phyloP scores from a whole-genome alignment of 2,888 invertebrate genomes.

The Pristionchus entomophagus region DNA sequence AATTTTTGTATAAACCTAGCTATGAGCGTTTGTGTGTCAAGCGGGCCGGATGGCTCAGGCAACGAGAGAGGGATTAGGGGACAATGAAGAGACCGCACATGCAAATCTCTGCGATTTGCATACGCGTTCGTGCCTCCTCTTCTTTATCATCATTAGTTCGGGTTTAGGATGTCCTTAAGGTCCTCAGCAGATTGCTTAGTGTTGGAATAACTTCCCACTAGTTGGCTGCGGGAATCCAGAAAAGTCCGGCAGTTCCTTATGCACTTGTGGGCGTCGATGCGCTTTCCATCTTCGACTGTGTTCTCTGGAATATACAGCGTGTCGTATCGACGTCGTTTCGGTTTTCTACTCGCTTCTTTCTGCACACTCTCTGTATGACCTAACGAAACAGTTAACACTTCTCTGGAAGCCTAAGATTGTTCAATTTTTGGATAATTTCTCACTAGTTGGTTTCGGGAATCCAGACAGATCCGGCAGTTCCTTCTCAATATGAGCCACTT shows the following conservation, averaged over 20 bases:
- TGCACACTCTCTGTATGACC: not conserved
- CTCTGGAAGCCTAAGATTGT: not conserved
- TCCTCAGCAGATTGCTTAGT: no score
- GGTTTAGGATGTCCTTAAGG: no score
- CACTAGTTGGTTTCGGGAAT: not conserved
- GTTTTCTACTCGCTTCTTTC: no score
- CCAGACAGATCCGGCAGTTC: not conserved
- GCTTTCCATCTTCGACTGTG: not conserved
- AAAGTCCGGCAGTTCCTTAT: not conserved
- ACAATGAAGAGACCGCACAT: no score
- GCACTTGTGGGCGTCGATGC: not conserved
- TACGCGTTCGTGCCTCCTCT: no score
- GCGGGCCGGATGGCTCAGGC: no score
- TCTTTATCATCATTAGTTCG: no score
- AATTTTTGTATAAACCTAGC: no score
- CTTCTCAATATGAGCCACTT: not conserved
- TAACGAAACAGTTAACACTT: not conserved
- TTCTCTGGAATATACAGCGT: not conserved
- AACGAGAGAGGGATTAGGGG: no score
- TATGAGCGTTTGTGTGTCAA: no score
- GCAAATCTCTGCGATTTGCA: no score
- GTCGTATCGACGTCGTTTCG: not conserved
- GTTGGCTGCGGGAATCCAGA: not conserved
- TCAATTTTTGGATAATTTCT: not conserved
- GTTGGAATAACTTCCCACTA: not conserved